Conservation (phyloP, 2,888 invertebrate genomes). For the Pterostichus niger region DNA sequence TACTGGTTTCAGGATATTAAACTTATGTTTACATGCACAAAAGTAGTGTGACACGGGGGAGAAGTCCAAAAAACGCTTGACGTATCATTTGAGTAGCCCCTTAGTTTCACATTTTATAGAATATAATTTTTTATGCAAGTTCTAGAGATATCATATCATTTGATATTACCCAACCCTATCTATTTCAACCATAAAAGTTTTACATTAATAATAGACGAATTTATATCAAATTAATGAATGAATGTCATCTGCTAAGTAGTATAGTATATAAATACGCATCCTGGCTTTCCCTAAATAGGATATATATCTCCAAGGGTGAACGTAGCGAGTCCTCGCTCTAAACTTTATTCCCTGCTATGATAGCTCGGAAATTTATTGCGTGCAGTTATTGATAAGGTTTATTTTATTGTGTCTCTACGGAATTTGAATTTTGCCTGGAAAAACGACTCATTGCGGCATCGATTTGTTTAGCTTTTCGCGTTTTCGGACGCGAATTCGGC, state of each 20-base stretch:
- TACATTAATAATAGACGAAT: too few relatives aligned
- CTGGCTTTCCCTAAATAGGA: neutral
- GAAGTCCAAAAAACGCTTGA: too few relatives aligned
- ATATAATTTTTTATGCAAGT: too few relatives aligned
- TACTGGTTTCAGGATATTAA: too few relatives aligned
- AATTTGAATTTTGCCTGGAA: conserved; percentile 58
- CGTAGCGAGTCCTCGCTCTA: conserved; percentile 8
- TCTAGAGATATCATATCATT: too few relatives aligned
- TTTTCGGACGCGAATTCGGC: neutral
- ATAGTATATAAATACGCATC: neutral
- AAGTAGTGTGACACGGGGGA: too few relatives aligned
- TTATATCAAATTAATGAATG: neutral
- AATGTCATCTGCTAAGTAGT: neutral
- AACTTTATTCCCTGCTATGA: conserved; percentile 59
- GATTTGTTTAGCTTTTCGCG: conserved; percentile 50
- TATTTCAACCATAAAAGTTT: too few relatives aligned
- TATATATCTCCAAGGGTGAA: neutral
- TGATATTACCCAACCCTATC: too few relatives aligned
- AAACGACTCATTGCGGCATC: conserved; percentile 52
- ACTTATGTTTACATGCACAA: too few relatives aligned
- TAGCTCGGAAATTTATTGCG: conserved; percentile 56
- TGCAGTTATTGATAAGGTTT: conserved; percentile 63
- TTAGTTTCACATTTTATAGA: too few relatives aligned
- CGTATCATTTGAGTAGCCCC: too few relatives aligned
- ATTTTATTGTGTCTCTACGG: conserved; percentile 61